phyloP scores from a whole-genome alignment of 2,888 invertebrate species.

The Oscheius sp. region DNA sequence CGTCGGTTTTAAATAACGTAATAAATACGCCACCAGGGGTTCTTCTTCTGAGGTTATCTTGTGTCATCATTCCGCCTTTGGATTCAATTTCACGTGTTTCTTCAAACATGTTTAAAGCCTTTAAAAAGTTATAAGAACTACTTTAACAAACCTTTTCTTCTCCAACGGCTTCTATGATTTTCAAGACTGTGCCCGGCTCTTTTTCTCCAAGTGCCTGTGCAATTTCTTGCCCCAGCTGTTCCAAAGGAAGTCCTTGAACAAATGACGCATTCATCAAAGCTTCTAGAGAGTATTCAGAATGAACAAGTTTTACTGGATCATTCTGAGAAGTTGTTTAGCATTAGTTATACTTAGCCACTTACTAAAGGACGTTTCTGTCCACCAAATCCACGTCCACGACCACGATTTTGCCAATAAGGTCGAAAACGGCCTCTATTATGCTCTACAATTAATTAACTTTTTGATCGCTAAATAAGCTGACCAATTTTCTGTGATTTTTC shows the following conservation, averaged over 20 bases:
- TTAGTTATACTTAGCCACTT: neutral
- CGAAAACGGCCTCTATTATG: slow-evolving; percentile 14
- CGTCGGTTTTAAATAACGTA: slow-evolving; percentile 49
- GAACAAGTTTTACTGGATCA: neutral
- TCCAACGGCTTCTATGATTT: slow-evolving; percentile 56
- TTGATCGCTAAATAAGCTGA: no score
- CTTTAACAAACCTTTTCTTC: slow-evolving; percentile 34
- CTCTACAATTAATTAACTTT: no score
- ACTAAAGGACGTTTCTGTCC: slow-evolving; percentile 11
- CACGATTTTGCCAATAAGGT: slow-evolving; percentile 20
- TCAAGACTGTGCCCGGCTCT: slow-evolving; percentile 49
- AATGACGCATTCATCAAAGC: slow-evolving; percentile 39
- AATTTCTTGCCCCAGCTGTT: slow-evolving; percentile 43
- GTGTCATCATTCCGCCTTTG: slow-evolving; percentile 61
- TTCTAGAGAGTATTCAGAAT: slow-evolving; percentile 26
- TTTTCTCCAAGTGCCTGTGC: slow-evolving; percentile 50
- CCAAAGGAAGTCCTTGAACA: slow-evolving; percentile 25
- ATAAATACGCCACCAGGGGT: slow-evolving; percentile 69
- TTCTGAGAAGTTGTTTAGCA: neutral
- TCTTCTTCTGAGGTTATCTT: slow-evolving; percentile 52
- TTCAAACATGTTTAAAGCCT: slow-evolving; percentile 55
- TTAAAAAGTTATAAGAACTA: no score
- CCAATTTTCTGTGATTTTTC: neutral
- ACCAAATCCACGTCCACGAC: slow-evolving; percentile 4
- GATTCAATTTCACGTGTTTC: slow-evolving; percentile 59